These are phyloP conservation scores for Lordiphosa mommai DNA, from an alignment of 1,140 invertebrate species.

Conservation along the genomic window DNA sequence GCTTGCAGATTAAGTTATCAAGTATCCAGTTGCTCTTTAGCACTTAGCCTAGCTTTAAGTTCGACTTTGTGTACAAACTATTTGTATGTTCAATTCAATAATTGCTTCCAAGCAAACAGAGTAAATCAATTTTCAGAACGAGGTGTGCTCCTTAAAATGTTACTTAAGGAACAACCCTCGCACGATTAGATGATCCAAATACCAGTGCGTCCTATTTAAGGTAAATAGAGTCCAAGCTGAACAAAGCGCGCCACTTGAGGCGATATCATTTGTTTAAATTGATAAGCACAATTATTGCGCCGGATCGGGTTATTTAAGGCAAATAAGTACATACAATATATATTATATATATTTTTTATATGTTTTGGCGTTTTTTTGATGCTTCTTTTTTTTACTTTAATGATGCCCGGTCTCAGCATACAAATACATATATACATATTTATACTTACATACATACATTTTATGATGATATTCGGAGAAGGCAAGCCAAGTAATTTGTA, in stretches of 20 bases:
- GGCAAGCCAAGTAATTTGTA: conserved; percentile 29
- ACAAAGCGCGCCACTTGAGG: conserved; percentile 32
- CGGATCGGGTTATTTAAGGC: conserved; percentile 18
- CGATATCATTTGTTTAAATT: conserved; percentile 39
- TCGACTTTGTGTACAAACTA: conserved; percentile 67
- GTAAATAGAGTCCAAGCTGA: conserved; percentile 39
- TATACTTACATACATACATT: conserved; percentile 20
- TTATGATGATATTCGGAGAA: conserved; percentile 6
- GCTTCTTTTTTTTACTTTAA: conserved; percentile 63
- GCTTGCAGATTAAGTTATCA: conserved; percentile 7
- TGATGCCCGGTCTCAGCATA: conserved; percentile 32
- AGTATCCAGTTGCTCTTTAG: conserved; percentile 41
- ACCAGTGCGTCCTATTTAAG: conserved; percentile 72
- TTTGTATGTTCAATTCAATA: conserved; percentile 57
- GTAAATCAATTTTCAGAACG: conserved; percentile 2
- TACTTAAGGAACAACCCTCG: neutral
- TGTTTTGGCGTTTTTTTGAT: conserved; percentile 61
- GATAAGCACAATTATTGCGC: conserved; percentile 27
- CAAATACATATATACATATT: too few species aligned
- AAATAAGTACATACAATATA: conserved; percentile 30
- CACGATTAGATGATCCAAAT: conserved; percentile 29
- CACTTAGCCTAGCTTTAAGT: conserved; percentile 46
- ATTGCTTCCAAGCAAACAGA: conserved; percentile 29
- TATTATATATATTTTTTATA: conserved; percentile 70
- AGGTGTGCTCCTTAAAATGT: neutral